Evolutionary conservation across 23 tunicate species (phyloP).

Genomic region (Diplosoma virens): DNA sequence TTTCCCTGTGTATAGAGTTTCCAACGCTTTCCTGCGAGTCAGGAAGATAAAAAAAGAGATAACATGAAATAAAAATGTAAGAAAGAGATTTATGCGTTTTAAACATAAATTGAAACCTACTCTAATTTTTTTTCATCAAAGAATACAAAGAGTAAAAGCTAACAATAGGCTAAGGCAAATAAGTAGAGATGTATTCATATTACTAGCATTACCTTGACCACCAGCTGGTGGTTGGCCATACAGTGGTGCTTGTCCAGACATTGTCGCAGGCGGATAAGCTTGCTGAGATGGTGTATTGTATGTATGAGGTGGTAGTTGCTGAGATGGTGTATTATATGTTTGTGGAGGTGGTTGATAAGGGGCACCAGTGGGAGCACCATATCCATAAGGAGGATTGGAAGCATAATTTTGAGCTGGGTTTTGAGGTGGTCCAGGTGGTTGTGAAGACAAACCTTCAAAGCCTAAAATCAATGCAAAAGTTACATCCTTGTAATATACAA

Average conservation of each 20-base stretch:
- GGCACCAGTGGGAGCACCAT: slow-evolving; percentile 29
- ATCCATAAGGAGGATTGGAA: not conserved
- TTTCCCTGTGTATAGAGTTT: no score
- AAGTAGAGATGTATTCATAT: no score
- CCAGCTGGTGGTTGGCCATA: no score
- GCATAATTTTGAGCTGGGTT: slow-evolving; percentile 48
- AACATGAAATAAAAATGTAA: no score
- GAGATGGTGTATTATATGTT: slow-evolving; percentile 49
- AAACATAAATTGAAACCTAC: no score
- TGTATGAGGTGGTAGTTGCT: slow-evolving; percentile 15
- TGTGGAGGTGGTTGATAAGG: slow-evolving; percentile 23
- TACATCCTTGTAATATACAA: not conserved
- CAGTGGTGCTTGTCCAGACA: not conserved
- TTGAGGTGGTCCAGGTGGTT: slow-evolving; percentile 38
- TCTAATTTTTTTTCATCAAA: no score
- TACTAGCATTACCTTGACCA: no score
- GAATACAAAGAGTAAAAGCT: no score
- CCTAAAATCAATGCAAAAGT: slow-evolving; percentile 8
- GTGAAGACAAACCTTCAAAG: slow-evolving; percentile 21
- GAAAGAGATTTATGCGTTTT: no score
- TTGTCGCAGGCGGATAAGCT: not conserved
- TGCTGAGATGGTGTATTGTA: slow-evolving; percentile 31
- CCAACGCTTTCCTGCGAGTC: no score
- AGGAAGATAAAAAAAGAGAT: no score
- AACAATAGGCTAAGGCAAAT: no score